A percentile compares a stretch with the other conserved stretches of the same genome.
Evolutionary conservation across 2,888 invertebrate genomes (phyloP).

Genomic region (Polylopha cassiicola): DNA sequence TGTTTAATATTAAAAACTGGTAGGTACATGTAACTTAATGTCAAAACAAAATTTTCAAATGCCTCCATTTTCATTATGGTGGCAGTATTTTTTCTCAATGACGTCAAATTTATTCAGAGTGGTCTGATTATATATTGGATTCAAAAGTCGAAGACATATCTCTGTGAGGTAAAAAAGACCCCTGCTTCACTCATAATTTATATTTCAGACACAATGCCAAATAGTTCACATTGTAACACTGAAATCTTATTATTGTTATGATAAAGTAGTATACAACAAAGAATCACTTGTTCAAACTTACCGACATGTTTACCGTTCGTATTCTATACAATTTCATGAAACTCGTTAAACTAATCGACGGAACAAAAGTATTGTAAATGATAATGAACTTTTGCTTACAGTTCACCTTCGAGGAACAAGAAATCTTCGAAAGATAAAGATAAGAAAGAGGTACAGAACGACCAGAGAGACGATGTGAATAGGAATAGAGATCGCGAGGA

Average conservation of each 20-base stretch:
- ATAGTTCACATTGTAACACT: background rate
- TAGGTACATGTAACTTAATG: no score
- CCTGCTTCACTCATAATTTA: slow-evolving; percentile 2
- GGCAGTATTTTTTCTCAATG: no score
- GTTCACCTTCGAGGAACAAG: slow-evolving; percentile 57
- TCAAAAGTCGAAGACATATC: no score
- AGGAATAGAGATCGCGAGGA: slow-evolving; percentile 67
- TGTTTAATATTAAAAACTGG: no score
- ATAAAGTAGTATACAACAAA: no score
- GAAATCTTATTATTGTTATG: no score
- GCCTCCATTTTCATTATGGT: no score
- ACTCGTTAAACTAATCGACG: background rate
- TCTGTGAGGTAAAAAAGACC: no score
- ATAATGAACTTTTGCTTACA: slow-evolving; percentile 34
- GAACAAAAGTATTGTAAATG: background rate
- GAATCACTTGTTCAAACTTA: slow-evolving; percentile 5
- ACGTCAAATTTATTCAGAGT: no score
- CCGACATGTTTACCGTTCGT: no score
- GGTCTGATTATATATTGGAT: no score
- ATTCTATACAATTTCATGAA: background rate
- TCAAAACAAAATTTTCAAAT: no score
- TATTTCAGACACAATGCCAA: background rate
- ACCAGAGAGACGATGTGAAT: slow-evolving; percentile 51
- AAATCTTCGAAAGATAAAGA: slow-evolving; percentile 44
- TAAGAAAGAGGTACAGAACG: slow-evolving; percentile 51